These are phyloP conservation scores for Mus musculus DNA, from an alignment of 2,113 vertebrate species.

Conservation along the genomic window DNA sequence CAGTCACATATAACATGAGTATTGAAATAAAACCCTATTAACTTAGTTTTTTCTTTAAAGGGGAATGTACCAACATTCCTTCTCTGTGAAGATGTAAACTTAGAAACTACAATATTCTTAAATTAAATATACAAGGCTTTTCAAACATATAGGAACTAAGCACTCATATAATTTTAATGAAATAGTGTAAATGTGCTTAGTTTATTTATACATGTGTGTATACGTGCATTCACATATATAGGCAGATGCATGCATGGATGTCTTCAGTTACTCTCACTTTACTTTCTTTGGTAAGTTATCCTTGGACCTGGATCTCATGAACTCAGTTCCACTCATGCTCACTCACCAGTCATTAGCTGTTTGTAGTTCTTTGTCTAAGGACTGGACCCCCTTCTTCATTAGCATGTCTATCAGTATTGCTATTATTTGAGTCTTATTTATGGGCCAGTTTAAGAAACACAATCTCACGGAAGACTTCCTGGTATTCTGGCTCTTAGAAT, in stretches of 20 bases:
- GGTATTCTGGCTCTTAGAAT: background rate
- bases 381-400: background rate
- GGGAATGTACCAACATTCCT: background rate
- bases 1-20: background rate
- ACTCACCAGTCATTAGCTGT: background rate
- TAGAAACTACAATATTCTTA: background rate
- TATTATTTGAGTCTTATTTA: background rate
- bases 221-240: background rate
- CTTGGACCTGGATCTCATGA: too few species aligned
- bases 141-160: background rate
- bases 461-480: background rate
- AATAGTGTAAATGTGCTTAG: background rate
- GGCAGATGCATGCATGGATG: background rate
- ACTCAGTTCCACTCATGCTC: background rate
- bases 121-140: background rate
- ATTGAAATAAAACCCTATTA: background rate
- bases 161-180: background rate
- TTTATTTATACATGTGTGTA: background rate
- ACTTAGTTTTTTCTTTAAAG: background rate
- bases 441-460: background rate
- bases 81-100: conserved; percentile 38
- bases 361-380: background rate
- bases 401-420: background rate
- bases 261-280: background rate
- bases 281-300: background rate